Conservation (phyloP, 2,113 vertebrate species). For the Hiodon alosoides region DNA sequence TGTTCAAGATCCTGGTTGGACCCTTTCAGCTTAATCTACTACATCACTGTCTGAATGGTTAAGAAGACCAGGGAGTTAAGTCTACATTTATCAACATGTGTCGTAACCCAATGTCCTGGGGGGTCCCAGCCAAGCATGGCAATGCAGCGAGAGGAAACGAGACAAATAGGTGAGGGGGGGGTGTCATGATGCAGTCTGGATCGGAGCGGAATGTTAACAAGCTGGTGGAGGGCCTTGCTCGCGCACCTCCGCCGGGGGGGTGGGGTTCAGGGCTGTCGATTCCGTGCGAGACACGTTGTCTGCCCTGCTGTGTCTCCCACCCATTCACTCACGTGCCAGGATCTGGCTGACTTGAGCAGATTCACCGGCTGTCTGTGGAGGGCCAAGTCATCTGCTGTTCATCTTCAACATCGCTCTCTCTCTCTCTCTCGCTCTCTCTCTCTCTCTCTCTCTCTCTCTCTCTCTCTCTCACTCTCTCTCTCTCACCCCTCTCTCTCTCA, state of each 20-base stretch:
- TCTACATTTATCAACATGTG: slow-evolving; percentile 13
- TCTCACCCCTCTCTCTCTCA: too few species aligned
- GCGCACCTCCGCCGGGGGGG: not conserved
- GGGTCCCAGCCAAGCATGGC: not conserved
- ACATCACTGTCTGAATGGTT: not conserved
- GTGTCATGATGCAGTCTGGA: slow-evolving; percentile 20
- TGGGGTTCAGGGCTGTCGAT: too few species aligned
- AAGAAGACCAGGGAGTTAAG: not conserved
- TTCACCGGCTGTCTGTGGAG: not conserved
- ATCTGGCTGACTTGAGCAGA: not conserved
- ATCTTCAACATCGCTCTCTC: too few species aligned
- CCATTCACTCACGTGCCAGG: not conserved
- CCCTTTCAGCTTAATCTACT: not conserved
- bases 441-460: too few species aligned
- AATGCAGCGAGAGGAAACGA: not conserved
- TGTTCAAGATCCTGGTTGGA: not conserved
- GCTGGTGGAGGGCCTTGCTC: slow-evolving; percentile 1
- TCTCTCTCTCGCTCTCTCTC: too few species aligned
- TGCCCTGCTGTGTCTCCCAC: not conserved
- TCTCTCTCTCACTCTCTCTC: too few species aligned
- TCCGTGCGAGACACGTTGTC: too few species aligned
- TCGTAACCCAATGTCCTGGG: not conserved
- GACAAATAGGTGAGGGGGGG: not conserved
- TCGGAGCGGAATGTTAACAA: slow-evolving; percentile 6
- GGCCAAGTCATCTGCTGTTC: not conserved